A percentile compares a stretch with the other conserved stretches of the same genome.
Conservation (phyloP, 2,888 invertebrate genomes). For the Caenorhabditis wallacei region DNA sequence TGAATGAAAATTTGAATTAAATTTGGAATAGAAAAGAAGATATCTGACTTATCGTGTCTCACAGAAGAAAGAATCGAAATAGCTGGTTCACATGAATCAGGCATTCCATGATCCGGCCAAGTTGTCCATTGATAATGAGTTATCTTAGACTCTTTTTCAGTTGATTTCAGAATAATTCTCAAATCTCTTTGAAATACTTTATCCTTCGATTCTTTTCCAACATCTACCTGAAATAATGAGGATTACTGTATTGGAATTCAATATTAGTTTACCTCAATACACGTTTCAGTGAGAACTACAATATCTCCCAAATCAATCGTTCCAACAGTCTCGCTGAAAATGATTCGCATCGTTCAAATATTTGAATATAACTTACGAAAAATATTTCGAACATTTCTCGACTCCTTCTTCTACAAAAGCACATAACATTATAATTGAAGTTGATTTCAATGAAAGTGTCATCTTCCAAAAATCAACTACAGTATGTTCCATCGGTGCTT, state of each 20-base stretch:
- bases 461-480: conserved; percentile 56
- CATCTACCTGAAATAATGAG: conserved; percentile 5
- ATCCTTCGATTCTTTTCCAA: neutral
- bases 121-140: conserved; percentile 47
- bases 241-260: too few relatives aligned
- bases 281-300: conserved; percentile 30
- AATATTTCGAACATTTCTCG: conserved; percentile 54
- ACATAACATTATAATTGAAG: conserved; percentile 48
- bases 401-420: conserved; percentile 39
- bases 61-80: conserved; percentile 30
- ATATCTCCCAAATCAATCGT: conserved; percentile 3
- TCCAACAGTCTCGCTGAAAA: conserved; percentile 27
- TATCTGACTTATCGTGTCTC: conserved; percentile 30
- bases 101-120: conserved; percentile 61
- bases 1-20: conserved; percentile 3
- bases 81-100: conserved; percentile 33
- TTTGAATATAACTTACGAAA: conserved; percentile 11
- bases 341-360: neutral
- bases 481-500: conserved; percentile 46
- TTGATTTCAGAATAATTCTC: conserved; percentile 26
- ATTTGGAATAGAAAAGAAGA: neutral
- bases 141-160: conserved; percentile 24
- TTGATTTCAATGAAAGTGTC: conserved; percentile 26
- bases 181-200: conserved; percentile 17
- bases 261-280: conserved; percentile 5